Conservation (phyloP, 2,113 vertebrate genomes). For the Erythrolamprus reginae region DNA sequence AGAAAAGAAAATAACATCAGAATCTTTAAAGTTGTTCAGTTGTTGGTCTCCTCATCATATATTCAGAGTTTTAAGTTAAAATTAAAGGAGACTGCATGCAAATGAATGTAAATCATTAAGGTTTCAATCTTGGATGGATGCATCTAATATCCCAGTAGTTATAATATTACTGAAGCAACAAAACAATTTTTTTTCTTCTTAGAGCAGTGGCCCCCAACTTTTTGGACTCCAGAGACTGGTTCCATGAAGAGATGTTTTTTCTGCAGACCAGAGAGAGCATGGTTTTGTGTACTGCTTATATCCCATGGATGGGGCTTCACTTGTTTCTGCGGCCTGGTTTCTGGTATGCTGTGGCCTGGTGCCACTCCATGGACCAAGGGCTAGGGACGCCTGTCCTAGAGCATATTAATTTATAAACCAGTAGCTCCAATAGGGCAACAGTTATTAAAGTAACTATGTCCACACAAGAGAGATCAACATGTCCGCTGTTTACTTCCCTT, state of each 20-base stretch:
- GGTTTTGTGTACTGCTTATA: no score
- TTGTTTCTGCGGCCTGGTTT: no score
- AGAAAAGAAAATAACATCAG: constrained; percentile 42
- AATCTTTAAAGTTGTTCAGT: constrained; percentile 32
- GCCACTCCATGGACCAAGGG: no score
- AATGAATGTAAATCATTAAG: constrained; percentile 13
- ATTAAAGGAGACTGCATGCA: background rate
- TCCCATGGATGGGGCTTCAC: no score
- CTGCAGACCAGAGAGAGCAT: no score
- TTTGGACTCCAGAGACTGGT: no score
- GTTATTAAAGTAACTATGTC: background rate
- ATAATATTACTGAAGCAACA: background rate
- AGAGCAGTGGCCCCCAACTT: background rate
- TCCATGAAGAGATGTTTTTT: no score
- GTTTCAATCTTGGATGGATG: background rate
- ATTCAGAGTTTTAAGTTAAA: constrained; percentile 11
- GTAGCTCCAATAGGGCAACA: background rate
- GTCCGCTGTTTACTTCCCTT: background rate
- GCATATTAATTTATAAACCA: background rate
- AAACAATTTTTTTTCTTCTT: background rate
- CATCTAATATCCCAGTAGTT: background rate
- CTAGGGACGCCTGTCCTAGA: background rate
- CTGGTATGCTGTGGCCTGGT: no score
- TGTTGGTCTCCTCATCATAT: constrained; percentile 2
- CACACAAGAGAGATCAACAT: background rate